These are phyloP conservation scores for Ormyrus nitidulus DNA, from an alignment of 2,888 invertebrate genomes.

Conservation along the genomic window DNA sequence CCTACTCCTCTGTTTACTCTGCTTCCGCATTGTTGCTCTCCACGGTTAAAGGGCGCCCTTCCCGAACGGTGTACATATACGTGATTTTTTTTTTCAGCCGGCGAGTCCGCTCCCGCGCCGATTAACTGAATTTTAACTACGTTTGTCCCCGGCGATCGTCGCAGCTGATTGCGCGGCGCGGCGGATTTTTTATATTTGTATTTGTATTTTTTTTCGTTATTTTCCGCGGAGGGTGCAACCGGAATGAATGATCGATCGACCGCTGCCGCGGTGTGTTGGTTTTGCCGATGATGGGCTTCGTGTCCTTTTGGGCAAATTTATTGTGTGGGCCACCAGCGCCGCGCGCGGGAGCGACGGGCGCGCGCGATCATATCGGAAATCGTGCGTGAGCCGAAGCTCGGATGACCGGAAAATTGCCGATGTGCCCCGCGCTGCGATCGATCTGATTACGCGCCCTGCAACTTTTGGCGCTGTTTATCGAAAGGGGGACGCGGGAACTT, in stretches of 20 bases:
- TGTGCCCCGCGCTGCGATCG: not conserved
- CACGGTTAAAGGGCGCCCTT: slow-evolving; percentile 65
- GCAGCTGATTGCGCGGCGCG: not conserved
- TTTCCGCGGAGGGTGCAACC: not conserved
- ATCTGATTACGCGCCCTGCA: not conserved
- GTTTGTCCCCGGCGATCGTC: slow-evolving; percentile 1
- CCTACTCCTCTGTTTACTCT: slow-evolving; percentile 67
- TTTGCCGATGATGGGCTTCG: slow-evolving; percentile 23
- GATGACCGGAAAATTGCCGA: slow-evolving; percentile 27
- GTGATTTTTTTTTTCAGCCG: slow-evolving; percentile 41
- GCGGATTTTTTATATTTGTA: slow-evolving; percentile 40
- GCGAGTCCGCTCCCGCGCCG: not conserved
- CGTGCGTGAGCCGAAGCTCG: slow-evolving; percentile 1
- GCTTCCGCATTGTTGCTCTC: slow-evolving; percentile 70
- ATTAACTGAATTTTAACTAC: slow-evolving; percentile 49
- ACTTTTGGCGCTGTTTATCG: not conserved
- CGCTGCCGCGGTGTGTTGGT: slow-evolving; percentile 15
- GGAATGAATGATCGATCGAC: slow-evolving; percentile 45
- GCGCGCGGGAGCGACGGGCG: not conserved
- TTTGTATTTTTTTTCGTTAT: slow-evolving; percentile 2
- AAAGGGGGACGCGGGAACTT: not conserved
- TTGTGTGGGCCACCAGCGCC: not conserved
- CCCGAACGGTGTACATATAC: not conserved
- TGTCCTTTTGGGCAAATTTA: slow-evolving; percentile 43
- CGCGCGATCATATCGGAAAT: not conserved